Conservation (phyloP, 2,888 invertebrate genomes). For the Lasioglossum pauxillum region DNA sequence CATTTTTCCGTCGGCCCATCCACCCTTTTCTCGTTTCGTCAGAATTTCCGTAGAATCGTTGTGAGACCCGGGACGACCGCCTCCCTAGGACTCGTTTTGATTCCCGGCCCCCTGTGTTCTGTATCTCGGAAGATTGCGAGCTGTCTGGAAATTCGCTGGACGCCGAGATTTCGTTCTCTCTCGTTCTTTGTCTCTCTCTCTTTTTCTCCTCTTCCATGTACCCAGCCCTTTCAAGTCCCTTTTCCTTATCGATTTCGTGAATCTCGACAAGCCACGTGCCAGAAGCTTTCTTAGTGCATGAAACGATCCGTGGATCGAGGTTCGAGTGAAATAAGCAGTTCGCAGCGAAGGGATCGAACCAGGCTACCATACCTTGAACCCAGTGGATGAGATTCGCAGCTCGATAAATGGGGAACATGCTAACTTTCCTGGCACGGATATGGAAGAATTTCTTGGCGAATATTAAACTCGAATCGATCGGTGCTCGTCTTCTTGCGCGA, state of each 20-base stretch:
- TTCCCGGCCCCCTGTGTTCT: slow-evolving; percentile 10
- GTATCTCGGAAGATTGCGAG: slow-evolving; percentile 35
- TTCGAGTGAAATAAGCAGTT: slow-evolving; percentile 23
- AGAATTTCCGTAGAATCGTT: slow-evolving; percentile 39
- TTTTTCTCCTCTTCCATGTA: background rate
- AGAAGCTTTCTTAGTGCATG: slow-evolving; percentile 2
- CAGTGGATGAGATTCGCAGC: background rate
- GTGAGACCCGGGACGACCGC: slow-evolving; percentile 7
- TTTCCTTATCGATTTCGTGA: slow-evolving; percentile 41
- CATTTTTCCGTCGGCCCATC: slow-evolving; percentile 29
- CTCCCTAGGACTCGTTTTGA: slow-evolving; percentile 42
- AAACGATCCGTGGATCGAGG: slow-evolving; percentile 4
- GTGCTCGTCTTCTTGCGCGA: background rate
- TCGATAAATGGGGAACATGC: background rate
- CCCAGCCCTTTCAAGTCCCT: slow-evolving; percentile 13
- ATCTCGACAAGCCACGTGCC: slow-evolving; percentile 18
- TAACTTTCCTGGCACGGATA: background rate
- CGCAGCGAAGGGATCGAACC: background rate
- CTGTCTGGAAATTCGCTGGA: slow-evolving; percentile 43
- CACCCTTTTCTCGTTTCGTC: slow-evolving; percentile 54
- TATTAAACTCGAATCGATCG: slow-evolving; percentile 2
- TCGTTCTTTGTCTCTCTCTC: background rate
- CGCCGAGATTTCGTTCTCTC: background rate
- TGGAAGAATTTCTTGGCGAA: background rate
- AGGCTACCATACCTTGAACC: background rate